Conservation (phyloP, 2,888 invertebrate species). For the Pyrochroa serraticornis region DNA sequence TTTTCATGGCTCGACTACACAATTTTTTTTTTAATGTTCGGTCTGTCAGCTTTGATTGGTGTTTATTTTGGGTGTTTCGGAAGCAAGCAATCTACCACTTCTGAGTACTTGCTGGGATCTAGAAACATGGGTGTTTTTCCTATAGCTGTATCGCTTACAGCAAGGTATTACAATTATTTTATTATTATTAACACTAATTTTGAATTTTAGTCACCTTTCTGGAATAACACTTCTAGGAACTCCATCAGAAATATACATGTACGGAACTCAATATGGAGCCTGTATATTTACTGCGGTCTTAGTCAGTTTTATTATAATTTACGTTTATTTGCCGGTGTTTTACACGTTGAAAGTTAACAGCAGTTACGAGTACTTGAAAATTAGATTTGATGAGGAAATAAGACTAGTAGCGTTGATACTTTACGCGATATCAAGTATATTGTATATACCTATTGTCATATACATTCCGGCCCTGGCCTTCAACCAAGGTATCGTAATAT, state of each 20-base stretch:
- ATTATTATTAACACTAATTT: background rate
- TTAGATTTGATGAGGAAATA: conserved; percentile 64
- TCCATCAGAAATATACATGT: conserved; percentile 72
- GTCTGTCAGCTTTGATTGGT: conserved; percentile 1
- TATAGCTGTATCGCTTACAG: conserved; percentile 15
- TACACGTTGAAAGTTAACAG: conserved; percentile 70
- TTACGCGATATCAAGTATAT: conserved; percentile 62
- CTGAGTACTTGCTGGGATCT: conserved; percentile 13
- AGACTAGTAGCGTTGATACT: conserved; percentile 64
- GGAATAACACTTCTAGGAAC: conserved; percentile 74
- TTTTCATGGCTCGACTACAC: conserved; percentile 19
- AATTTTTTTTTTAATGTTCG: conserved; percentile 16
- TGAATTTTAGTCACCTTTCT: conserved; percentile 65
- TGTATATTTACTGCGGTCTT: conserved; percentile 56
- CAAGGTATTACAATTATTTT: conserved; percentile 6
- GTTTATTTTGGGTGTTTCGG: conserved; percentile 18
- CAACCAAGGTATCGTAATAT: conserved; percentile 61
- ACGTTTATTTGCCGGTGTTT: conserved; percentile 66
- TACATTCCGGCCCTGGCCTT: conserved; percentile 71
- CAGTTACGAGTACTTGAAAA: conserved; percentile 68
- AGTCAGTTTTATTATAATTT: conserved; percentile 44
- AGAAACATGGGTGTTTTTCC: conserved; percentile 19
- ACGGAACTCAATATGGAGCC: conserved; percentile 67
- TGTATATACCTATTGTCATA: conserved; percentile 66
- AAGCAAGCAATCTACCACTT: conserved; percentile 12